These are phyloP conservation scores for Poicephalus meyeri DNA, from an alignment of 2,113 vertebrate genomes.

Conservation along the genomic window DNA sequence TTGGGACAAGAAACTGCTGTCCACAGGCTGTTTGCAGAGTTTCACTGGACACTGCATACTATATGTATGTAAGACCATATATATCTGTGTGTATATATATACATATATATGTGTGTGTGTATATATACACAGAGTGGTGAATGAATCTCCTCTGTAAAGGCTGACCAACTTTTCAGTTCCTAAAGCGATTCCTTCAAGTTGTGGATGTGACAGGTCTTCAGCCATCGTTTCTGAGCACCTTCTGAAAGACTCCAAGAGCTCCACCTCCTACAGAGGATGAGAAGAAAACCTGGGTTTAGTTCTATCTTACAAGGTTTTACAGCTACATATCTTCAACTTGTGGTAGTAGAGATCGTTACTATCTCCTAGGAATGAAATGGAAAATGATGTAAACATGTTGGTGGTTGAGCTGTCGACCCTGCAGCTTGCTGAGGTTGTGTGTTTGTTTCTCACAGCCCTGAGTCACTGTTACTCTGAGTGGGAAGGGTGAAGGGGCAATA, in stretches of 20 bases:
- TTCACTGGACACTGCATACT: background rate
- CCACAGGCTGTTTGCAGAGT: background rate
- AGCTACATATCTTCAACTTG: background rate
- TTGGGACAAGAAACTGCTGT: slow-evolving; percentile 13
- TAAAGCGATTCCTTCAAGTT: slow-evolving; percentile 24
- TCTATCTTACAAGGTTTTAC: background rate
- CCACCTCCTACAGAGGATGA: background rate
- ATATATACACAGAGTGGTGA: background rate
- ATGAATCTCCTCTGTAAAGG: slow-evolving; percentile 15
- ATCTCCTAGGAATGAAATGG: background rate
- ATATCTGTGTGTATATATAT: no score
- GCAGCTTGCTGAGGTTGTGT: background rate
- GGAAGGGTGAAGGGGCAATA: background rate
- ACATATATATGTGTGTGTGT: no score
- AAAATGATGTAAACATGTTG: background rate
- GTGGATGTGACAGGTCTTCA: background rate
- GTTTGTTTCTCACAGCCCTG: background rate
- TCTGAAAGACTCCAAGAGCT: background rate
- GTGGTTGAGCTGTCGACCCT: background rate
- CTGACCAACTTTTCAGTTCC: background rate
- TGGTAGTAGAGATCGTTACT: background rate
- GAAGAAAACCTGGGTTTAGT: background rate
- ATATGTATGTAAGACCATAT: no score
- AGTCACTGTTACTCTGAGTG: background rate
- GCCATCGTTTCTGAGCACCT: background rate